Percentiles rank a stretch among this genome's conserved stretches.
Evolutionary conservation across 2,888 invertebrate species (phyloP).

Genomic region (Xestia c-nigrum): DNA sequence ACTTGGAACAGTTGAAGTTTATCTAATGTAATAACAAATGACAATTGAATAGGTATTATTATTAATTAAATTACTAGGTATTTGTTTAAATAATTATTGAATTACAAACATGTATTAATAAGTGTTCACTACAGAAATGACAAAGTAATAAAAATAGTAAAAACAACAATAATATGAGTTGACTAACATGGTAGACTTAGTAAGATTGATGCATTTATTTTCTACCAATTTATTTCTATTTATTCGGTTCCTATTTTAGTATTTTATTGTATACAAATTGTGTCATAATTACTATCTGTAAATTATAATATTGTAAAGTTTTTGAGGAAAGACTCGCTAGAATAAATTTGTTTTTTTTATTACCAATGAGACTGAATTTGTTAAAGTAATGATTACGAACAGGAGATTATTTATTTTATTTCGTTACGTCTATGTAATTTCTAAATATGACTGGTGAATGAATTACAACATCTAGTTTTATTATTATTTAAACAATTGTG

Average conservation of each 20-base stretch:
- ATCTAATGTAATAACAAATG: slow-evolving; percentile 50
- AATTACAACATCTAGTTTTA: slow-evolving; percentile 62
- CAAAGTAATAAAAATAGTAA: slow-evolving; percentile 70
- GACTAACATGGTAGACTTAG: slow-evolving; percentile 60
- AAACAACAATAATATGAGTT: slow-evolving; percentile 60
- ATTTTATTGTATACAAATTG: slow-evolving; percentile 69
- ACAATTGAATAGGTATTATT: slow-evolving; percentile 63
- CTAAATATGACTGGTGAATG: slow-evolving; percentile 64
- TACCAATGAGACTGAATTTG: slow-evolving; percentile 90
- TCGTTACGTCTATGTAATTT: slow-evolving; percentile 64
- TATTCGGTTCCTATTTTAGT: slow-evolving; percentile 71
- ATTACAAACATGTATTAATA: slow-evolving; percentile 57
- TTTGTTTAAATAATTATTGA: slow-evolving; percentile 49
- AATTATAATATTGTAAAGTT: slow-evolving; percentile 73
- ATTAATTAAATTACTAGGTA: slow-evolving; percentile 54
- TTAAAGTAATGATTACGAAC: slow-evolving; percentile 83
- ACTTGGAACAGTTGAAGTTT: slow-evolving; percentile 27
- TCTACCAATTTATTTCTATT: slow-evolving; percentile 67
- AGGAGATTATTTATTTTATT: slow-evolving; percentile 86
- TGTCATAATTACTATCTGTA: slow-evolving; percentile 72
- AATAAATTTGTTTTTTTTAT: slow-evolving; percentile 81
- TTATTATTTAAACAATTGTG: slow-evolving; percentile 61
- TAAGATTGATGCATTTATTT: slow-evolving; percentile 78
- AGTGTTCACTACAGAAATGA: slow-evolving; percentile 52
- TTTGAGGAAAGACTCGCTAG: slow-evolving; percentile 83